Conservation (phyloP, 2,113 vertebrate genomes). For the Todiramphus chloris region DNA sequence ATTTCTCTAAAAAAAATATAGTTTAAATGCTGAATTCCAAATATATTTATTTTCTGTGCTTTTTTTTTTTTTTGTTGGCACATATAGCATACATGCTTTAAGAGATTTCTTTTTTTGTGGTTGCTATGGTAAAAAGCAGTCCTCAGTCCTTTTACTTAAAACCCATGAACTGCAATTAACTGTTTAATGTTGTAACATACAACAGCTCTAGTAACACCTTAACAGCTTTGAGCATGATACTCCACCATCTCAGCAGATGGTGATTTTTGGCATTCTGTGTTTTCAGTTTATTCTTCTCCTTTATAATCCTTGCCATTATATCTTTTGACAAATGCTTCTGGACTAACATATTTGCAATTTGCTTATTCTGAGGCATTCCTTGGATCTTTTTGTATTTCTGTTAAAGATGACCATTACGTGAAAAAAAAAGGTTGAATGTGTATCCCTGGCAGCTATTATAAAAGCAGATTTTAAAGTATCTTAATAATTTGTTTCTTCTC, state of each 20-base stretch:
- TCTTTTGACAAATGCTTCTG: slow-evolving; percentile 39
- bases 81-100: not conserved
- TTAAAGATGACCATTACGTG: not conserved
- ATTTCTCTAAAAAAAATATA: slow-evolving; percentile 24
- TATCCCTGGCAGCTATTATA: not conserved
- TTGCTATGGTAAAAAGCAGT: slow-evolving; percentile 68
- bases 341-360: slow-evolving; percentile 5
- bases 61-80: not conserved
- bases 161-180: slow-evolving; percentile 61
- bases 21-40: not conserved
- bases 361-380: not conserved
- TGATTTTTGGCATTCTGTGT: slow-evolving; percentile 61
- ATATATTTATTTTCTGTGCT: slow-evolving; percentile 7
- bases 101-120: slow-evolving; percentile 52
- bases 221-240: slow-evolving; percentile 63
- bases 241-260: slow-evolving; percentile 65
- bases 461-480: not conserved
- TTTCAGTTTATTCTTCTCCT: slow-evolving; percentile 55
- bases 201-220: slow-evolving; percentile 72
- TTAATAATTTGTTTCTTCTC: not conserved
- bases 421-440: not conserved
- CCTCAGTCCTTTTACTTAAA: slow-evolving; percentile 49
- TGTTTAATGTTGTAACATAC: slow-evolving; percentile 59
- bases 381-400: not conserved
- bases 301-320: slow-evolving; percentile 45